These are phyloP conservation scores for Psettodes erumei DNA, from an alignment of 2,113 vertebrate species.

Conservation along the genomic window DNA sequence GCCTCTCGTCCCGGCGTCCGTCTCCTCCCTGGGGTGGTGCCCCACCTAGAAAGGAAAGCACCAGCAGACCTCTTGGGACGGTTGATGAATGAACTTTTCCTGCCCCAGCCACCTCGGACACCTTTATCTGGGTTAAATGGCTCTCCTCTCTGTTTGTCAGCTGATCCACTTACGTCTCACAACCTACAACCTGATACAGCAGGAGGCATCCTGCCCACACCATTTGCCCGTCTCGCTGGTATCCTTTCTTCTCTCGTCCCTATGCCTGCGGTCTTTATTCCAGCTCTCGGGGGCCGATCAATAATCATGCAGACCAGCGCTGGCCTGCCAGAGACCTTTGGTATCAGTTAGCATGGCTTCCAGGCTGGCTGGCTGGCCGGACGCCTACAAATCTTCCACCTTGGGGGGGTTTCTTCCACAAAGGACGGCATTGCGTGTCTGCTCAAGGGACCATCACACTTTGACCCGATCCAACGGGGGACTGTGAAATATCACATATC, in stretches of 20 bases:
- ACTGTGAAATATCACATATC: not conserved
- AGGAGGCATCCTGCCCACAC: not conserved
- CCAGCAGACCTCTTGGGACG: too few relatives aligned
- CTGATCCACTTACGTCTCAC: not conserved
- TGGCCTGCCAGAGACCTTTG: slow-evolving; percentile 38
- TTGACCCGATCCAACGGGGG: too few relatives aligned
- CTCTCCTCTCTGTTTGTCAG: not conserved
- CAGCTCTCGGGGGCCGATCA: slow-evolving; percentile 49
- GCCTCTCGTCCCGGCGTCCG: not conserved
- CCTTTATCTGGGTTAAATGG: not conserved
- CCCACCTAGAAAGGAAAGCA: not conserved
- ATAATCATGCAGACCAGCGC: slow-evolving; percentile 37
- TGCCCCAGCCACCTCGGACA: not conserved
- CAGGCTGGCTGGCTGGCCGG: not conserved
- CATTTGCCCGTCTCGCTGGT: not conserved
- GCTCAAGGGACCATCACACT: slow-evolving; percentile 45
- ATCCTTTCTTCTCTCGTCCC: slow-evolving; percentile 8
- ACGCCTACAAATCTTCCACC: slow-evolving; percentile 31
- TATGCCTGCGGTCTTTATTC: slow-evolving; percentile 8
- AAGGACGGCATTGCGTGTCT: slow-evolving; percentile 57
- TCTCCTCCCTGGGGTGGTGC: not conserved
- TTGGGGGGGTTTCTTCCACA: slow-evolving; percentile 55
- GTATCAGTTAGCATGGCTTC: slow-evolving; percentile 45
- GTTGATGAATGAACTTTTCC: not conserved
- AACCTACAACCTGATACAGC: not conserved